Conservation (phyloP, 1,140 invertebrate genomes). For the Drosophila pachea region DNA sequence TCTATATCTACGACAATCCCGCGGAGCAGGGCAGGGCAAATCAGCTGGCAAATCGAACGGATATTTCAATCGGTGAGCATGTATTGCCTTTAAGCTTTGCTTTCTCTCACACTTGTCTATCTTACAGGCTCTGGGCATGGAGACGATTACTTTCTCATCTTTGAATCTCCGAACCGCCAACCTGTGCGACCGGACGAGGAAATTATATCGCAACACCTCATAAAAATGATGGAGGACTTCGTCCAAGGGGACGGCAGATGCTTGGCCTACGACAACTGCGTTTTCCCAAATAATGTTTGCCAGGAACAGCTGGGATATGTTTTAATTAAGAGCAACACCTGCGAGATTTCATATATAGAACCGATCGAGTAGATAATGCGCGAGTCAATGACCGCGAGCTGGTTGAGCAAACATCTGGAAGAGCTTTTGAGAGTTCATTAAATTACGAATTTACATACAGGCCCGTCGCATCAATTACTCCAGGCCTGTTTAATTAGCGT, state of each 20-base stretch:
- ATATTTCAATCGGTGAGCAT: slow-evolving; percentile 39
- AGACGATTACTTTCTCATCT: slow-evolving; percentile 49
- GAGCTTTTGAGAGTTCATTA: too few relatives aligned
- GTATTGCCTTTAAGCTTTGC: neutral
- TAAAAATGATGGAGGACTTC: slow-evolving; percentile 48
- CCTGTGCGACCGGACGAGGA: slow-evolving; percentile 28
- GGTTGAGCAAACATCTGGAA: too few relatives aligned
- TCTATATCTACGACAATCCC: slow-evolving; percentile 54
- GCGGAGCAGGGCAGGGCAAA: slow-evolving; percentile 18
- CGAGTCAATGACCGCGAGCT: too few relatives aligned
- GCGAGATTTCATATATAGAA: neutral
- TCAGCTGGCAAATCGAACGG: slow-evolving; percentile 30
- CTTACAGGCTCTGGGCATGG: slow-evolving; percentile 48
- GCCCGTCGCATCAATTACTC: too few relatives aligned
- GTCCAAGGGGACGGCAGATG: neutral
- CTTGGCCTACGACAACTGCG: slow-evolving; percentile 7
- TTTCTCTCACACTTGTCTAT: neutral
- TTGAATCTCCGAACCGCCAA: slow-evolving; percentile 1
- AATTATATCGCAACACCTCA: slow-evolving; percentile 35
- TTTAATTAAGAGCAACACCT: slow-evolving; percentile 23
- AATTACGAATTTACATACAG: too few relatives aligned
- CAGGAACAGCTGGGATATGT: slow-evolving; percentile 28
- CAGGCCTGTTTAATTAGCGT: too few relatives aligned
- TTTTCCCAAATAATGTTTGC: slow-evolving; percentile 23
- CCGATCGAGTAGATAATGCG: neutral